Base-by-base conservation (phyloP, 2,888 invertebrate species). In the Caenorhabditis angaria region DNA sequence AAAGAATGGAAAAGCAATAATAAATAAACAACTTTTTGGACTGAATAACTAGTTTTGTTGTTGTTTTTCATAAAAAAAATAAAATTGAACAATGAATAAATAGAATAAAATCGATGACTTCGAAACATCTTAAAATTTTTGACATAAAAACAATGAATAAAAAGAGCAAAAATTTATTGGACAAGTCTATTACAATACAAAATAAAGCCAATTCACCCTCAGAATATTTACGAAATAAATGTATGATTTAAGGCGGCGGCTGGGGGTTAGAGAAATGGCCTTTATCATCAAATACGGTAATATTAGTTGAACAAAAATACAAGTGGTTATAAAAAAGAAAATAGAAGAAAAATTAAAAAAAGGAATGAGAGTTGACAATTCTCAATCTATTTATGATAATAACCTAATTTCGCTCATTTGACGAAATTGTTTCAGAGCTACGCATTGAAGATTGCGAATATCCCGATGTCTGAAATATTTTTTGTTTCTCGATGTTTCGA, bases 381-480 rank as follows among this genome's bases (percentile, higher is more conserved):
- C 41, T 14, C 3, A 41, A 41, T 12, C 18, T 18, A 18, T 41
- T 18, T 41, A 41, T 41, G 41, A 41, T 41, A 41, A 41, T 41
- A 41, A 50, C 50, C 54, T 54, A 54, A 28, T 54, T 25, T 60
- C 41, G 56, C 51, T 63, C 62, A 1, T 41, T 20, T 5, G 70
- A 65, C 3, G 70, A 65, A 4, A 47, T 47, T 1, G 62, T 65
- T 18, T 70, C 70, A 35, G 64, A 55, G 35, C 62, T 62, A 25
- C 57, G 60, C 24, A 62, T 50, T n/a, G 65, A 70, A n/a, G 65
- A 58, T 32, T 58, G 58, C 14, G 70, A 68, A 12, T 57, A 25
- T 28, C 48, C 67, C 1, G 67, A 70, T 14, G 35, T 56, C 56
- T 56, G 35, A 29, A 56, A 35, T n/a, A 54, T 35, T 35, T 35